phyloP scores from a whole-genome alignment of 2,888 invertebrate species.

The Drosophila sordidapex region DNA sequence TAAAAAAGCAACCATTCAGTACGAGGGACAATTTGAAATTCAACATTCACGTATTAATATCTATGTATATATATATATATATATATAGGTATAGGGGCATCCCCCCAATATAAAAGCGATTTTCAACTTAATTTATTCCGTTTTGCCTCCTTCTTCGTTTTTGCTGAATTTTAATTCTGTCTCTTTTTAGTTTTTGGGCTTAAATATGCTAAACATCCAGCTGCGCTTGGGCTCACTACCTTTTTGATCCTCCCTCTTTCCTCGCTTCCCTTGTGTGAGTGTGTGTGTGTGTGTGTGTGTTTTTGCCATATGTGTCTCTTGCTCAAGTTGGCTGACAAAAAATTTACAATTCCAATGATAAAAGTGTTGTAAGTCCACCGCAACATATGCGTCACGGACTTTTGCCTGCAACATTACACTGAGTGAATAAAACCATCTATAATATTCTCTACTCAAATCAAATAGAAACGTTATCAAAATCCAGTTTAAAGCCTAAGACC shows the following conservation, averaged over 20 bases:
- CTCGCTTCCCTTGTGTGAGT: slow-evolving; percentile 8
- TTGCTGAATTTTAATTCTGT: slow-evolving; percentile 64
- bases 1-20: slow-evolving; percentile 64
- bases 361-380: slow-evolving; percentile 66
- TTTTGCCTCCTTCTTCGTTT: slow-evolving; percentile 51
- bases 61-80: slow-evolving; percentile 3
- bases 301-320: slow-evolving; percentile 41
- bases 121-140: slow-evolving; percentile 72
- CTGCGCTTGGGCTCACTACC: slow-evolving; percentile 49
- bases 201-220: slow-evolving; percentile 70
- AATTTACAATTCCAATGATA: slow-evolving; percentile 74
- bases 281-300: slow-evolving; percentile 23
- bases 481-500: background rate
- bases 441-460: background rate
- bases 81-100: slow-evolving; percentile 11
- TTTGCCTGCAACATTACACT: slow-evolving; percentile 22
- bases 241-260: slow-evolving; percentile 42
- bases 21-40: slow-evolving; percentile 31
- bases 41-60: slow-evolving; percentile 9
- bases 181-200: slow-evolving; percentile 61
- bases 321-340: slow-evolving; percentile 40
- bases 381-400: slow-evolving; percentile 32
- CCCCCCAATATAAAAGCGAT: slow-evolving; percentile 64
- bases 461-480: background rate
- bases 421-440: background rate